A percentile compares a stretch with the other conserved stretches of the same genome.
These are phyloP conservation scores for Aelia acuminata DNA, from an alignment of 2,888 invertebrate genomes.

Conservation along the genomic window DNA sequence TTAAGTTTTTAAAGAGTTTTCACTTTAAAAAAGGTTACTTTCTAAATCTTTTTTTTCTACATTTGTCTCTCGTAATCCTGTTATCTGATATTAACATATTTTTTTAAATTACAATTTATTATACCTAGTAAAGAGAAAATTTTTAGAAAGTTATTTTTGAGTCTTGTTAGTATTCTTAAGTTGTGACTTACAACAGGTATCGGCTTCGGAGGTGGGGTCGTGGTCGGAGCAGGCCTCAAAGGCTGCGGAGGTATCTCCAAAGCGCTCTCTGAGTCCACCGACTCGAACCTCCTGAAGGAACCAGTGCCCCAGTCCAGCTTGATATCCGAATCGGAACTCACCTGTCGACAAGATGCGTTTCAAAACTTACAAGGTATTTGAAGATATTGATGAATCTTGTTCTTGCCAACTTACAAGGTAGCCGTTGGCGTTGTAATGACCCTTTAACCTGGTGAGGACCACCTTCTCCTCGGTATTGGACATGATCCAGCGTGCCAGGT, in stretches of 20 bases:
- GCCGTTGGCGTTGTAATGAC: slow-evolving; percentile 77
- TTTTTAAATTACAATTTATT: too few species aligned
- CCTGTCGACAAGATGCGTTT: slow-evolving; percentile 69
- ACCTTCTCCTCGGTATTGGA: slow-evolving; percentile 74
- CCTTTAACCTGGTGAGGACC: slow-evolving; percentile 72
- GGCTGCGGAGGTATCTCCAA: slow-evolving; percentile 77
- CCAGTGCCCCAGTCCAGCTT: slow-evolving; percentile 75
- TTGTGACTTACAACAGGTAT: slow-evolving; percentile 59
- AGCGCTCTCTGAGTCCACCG: slow-evolving; percentile 70
- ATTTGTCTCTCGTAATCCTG: too few species aligned
- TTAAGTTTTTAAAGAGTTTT: too few species aligned
- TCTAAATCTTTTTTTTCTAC: too few species aligned
- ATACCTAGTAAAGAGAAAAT: too few species aligned
- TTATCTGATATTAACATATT: too few species aligned
- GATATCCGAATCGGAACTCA: slow-evolving; percentile 78
- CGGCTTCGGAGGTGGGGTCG: slow-evolving; percentile 67
- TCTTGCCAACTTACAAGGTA: slow-evolving; percentile 73
- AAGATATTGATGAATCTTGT: neutral
- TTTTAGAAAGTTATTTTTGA: too few species aligned
- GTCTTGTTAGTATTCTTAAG: too few species aligned
- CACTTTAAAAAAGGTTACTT: too few species aligned
- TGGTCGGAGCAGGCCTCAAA: slow-evolving; percentile 74
- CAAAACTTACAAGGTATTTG: slow-evolving; percentile 3
- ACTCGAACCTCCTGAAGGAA: slow-evolving; percentile 78
- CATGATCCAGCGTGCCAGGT: slow-evolving; percentile 70